Evolutionary conservation across 2,888 invertebrate genomes (phyloP).

Genomic region (Pollenia amentaria): DNA sequence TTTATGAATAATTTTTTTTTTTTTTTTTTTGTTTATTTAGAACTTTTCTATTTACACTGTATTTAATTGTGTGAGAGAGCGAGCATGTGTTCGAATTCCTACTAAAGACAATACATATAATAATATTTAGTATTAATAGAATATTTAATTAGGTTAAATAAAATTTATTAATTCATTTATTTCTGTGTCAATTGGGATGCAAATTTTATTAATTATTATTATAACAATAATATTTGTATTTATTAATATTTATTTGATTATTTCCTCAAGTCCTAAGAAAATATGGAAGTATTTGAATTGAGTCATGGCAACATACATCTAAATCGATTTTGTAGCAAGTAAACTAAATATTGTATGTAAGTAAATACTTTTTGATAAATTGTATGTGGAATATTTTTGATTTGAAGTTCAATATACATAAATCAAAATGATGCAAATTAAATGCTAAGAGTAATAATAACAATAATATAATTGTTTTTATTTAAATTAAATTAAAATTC

Average conservation of each 20-base stretch:
- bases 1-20: neutral
- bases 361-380: no score
- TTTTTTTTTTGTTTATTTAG: neutral
- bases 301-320: neutral
- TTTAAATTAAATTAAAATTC: no score
- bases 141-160: constrained; percentile 45
- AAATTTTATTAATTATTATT: neutral
- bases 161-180: constrained; percentile 38
- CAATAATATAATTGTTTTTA: no score
- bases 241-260: constrained; percentile 29
- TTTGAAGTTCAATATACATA: no score
- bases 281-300: neutral
- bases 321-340: neutral
- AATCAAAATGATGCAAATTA: neutral
- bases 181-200: constrained; percentile 11
- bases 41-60: no score
- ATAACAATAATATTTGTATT: neutral
- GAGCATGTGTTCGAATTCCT: neutral
- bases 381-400: no score
- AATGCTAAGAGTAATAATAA: no score
- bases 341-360: neutral
- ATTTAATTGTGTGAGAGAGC: no score
- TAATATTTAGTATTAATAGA: constrained; percentile 52
- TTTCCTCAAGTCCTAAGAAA: constrained; percentile 6
- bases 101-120: neutral